phyloP scores from a whole-genome alignment of 2,113 vertebrate genomes.

The Salvator merianae region DNA sequence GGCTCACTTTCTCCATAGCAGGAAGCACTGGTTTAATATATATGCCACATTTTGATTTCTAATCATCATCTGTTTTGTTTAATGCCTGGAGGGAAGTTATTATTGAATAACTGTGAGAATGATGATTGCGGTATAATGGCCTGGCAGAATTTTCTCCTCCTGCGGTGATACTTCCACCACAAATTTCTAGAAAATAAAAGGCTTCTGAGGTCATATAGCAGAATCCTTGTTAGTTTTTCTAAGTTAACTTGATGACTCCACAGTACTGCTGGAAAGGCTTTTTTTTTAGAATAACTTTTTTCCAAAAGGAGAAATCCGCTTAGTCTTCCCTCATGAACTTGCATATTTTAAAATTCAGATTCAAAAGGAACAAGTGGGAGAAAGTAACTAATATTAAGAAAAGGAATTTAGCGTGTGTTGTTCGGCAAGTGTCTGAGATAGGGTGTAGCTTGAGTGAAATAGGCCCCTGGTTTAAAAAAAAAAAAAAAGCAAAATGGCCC shows the following conservation, averaged over 20 bases:
- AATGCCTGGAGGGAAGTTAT: neutral
- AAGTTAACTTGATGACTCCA: conserved; percentile 8
- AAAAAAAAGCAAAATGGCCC: too few relatives aligned
- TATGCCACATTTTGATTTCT: neutral
- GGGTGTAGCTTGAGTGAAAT: too few relatives aligned
- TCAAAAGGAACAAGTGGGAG: too few relatives aligned
- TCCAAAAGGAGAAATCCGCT: neutral
- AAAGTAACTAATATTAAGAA: too few relatives aligned
- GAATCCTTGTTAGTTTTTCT: neutral
- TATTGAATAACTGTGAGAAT: neutral
- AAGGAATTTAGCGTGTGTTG: too few relatives aligned
- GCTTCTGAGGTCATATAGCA: neutral
- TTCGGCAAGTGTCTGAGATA: too few relatives aligned
- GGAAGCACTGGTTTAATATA: neutral
- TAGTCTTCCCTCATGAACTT: too few relatives aligned
- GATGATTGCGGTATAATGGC: neutral
- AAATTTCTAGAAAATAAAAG: neutral
- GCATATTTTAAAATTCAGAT: too few relatives aligned
- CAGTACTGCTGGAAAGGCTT: neutral
- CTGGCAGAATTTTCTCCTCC: neutral
- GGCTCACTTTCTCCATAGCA: neutral
- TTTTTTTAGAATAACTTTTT: too few relatives aligned
- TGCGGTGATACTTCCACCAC: conserved; percentile 5
- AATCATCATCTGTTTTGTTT: neutral
- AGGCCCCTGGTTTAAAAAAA: too few relatives aligned